These are phyloP conservation scores for Sebastes flavidus DNA, from an alignment of 2,797 vertebrate genomes.

Conservation along the genomic window DNA sequence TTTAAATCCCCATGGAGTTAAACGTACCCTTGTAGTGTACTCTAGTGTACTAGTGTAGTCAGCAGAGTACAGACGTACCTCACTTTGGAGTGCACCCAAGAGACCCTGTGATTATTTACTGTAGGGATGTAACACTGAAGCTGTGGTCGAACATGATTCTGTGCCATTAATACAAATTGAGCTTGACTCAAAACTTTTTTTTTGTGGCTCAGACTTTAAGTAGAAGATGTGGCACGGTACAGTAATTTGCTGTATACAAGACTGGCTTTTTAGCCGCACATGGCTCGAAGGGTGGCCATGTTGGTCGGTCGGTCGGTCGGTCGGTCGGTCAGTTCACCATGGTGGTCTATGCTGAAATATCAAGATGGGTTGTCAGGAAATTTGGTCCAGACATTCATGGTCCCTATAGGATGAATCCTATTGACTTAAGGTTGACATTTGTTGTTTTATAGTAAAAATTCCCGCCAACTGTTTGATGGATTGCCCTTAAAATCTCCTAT, in stretches of 20 bases:
- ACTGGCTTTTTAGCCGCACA: no score
- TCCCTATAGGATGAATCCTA: background rate
- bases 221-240: no score
- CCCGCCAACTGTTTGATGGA: background rate
- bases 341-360: background rate
- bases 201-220: background rate
- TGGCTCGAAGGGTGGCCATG: background rate
- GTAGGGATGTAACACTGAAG: background rate
- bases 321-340: background rate
- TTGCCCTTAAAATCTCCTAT: background rate
- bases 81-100: background rate
- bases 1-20: background rate
- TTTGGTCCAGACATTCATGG: no score
- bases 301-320: no score
- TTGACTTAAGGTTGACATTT: background rate
- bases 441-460: background rate
- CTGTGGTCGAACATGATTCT: background rate
- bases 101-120: background rate
- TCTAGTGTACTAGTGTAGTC: background rate
- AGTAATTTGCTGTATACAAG: background rate
- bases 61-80: background rate
- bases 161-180: background rate
- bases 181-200: background rate
- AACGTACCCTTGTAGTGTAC: background rate
- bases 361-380: background rate